Base-by-base conservation (phyloP, 2,113 vertebrate species). In the Chaetura pelagica region DNA sequence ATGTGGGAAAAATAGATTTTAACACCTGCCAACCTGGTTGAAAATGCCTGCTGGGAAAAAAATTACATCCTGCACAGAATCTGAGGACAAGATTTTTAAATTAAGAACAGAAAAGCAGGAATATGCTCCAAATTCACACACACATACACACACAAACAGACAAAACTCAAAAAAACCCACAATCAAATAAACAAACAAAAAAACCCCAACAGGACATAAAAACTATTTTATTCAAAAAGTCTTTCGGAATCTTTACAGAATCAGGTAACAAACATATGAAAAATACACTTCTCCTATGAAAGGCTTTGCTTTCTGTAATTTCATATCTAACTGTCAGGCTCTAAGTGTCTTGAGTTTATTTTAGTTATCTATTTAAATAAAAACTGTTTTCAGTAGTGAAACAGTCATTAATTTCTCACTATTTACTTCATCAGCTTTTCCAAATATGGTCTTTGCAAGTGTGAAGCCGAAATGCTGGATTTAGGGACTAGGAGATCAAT, bases 1-100 rank as follows among this genome's bases (percentile, higher is more conserved):
- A 91, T 97, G 97, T 98, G 98, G 98, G 96, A 96, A 96, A 90
- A 96, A 75, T 44, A 55, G 63, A 92, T 68, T 96, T 96, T 84
- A 94, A 87, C 96, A 97, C 30, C 34, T 75, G 26, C 16, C 22
- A 85, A 32, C 26, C 30, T 51, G 34, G 30, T 27, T 79, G 11
- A 67, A 87, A 72, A 62, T 49, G 34, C 13, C 2, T 68, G 9
- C 30, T 66, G 51, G 24, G n/a, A 85, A 76, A 71, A 6, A 87
- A 75, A 79, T 24, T 1, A 16, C 76, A 84, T 15, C 7, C 44
- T 49, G 10, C 22, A 84, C 3, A 82, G 83, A 46, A 62, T 40
- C 7, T 73, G 6, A 8, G 11, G 7, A n/a, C 2, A 34, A 69
- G 4, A 3, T 27, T 57, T 62, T 76, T 1, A 40, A n/a, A 57